Evolutionary conservation across 2,888 invertebrate species (phyloP).

Genomic region (Clivina fossor): DNA sequence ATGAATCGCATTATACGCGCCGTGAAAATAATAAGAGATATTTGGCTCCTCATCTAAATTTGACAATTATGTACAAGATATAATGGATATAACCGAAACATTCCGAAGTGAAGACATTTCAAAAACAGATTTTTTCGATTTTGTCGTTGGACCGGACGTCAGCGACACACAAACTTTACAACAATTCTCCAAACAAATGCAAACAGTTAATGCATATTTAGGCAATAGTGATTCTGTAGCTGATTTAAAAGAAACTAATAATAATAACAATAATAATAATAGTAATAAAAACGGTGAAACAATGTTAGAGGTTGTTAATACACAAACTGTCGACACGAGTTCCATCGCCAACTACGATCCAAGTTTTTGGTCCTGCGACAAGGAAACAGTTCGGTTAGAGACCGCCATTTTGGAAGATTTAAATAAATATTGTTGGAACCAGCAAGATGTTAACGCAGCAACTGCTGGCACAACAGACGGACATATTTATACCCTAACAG

Average conservation of each 20-base stretch:
- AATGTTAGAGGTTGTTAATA: slow-evolving; percentile 48
- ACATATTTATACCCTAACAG: slow-evolving; percentile 82
- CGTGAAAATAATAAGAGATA: slow-evolving; percentile 11
- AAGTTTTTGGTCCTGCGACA: slow-evolving; percentile 69
- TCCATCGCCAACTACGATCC: slow-evolving; percentile 48
- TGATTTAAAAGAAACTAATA: slow-evolving; percentile 62
- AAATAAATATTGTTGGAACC: slow-evolving; percentile 82
- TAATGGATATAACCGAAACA: slow-evolving; percentile 76
- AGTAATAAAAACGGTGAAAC: too few species aligned
- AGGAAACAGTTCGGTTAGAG: slow-evolving; percentile 71
- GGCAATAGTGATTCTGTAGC: slow-evolving; percentile 57
- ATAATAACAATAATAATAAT: slow-evolving; percentile 61
- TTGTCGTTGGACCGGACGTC: slow-evolving; percentile 79
- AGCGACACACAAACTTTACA: slow-evolving; percentile 63
- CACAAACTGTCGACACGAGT: slow-evolving; percentile 52
- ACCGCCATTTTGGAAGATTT: slow-evolving; percentile 80
- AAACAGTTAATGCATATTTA: slow-evolving; percentile 67
- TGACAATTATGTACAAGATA: slow-evolving; percentile 8
- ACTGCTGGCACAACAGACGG: slow-evolving; percentile 70
- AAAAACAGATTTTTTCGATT: slow-evolving; percentile 74
- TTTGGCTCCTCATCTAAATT: slow-evolving; percentile 13
- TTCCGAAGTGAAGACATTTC: slow-evolving; percentile 55
- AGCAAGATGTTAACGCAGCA: slow-evolving; percentile 52
- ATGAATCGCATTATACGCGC: slow-evolving; percentile 15
- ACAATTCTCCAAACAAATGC: slow-evolving; percentile 69